These are phyloP conservation scores for Syrista parreyssii DNA, from an alignment of 2,888 invertebrate genomes.

Conservation along the genomic window DNA sequence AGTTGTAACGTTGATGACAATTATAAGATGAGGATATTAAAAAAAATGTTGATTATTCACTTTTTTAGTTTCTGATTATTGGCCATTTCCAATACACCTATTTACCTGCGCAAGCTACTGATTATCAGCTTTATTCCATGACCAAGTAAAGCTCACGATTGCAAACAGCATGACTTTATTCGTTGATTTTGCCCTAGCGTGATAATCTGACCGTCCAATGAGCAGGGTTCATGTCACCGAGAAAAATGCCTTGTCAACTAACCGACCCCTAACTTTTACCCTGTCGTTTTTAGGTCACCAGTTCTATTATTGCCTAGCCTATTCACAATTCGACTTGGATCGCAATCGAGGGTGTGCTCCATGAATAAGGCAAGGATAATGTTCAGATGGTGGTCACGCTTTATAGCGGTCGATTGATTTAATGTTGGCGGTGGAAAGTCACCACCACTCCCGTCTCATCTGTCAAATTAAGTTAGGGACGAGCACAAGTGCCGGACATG, in stretches of 20 bases:
- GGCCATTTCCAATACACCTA: not conserved
- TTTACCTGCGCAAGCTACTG: not conserved
- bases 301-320: not conserved
- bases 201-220: not conserved
- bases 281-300: not conserved
- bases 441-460: not conserved
- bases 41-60: too few species aligned
- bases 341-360: not conserved
- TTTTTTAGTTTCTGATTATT: too few species aligned
- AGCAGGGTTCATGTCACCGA: not conserved
- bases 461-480: not conserved
- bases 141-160: not conserved
- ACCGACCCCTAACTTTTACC: not conserved
- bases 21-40: not conserved
- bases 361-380: not conserved
- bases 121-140: not conserved
- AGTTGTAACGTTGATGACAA: not conserved
- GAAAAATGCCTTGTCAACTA: not conserved
- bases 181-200: not conserved
- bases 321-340: not conserved
- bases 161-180: not conserved
- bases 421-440: not conserved
- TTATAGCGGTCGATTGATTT: not conserved
- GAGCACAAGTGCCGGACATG: not conserved
- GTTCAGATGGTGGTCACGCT: not conserved